Conservation (phyloP, 1,140 invertebrate genomes). For the Euwallacea fornicatus region DNA sequence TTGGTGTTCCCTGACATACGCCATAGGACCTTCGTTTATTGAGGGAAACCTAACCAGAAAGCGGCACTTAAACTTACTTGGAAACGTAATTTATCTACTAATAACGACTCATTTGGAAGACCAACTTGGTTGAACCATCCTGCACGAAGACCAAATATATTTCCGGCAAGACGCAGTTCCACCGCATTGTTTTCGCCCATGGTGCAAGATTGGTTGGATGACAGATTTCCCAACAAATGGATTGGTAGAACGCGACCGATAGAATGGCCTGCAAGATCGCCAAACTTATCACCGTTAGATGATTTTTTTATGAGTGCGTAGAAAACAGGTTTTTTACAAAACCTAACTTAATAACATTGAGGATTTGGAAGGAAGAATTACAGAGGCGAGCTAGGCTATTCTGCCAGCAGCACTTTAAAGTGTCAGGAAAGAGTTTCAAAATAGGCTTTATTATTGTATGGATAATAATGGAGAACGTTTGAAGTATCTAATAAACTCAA, state of each 20-base stretch:
- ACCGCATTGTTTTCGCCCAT: neutral
- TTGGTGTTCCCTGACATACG: neutral
- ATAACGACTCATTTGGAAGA: neutral
- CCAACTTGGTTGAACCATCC: neutral
- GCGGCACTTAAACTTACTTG: neutral
- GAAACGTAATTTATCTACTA: neutral
- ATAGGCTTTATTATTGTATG: neutral
- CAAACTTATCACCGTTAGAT: too few relatives aligned
- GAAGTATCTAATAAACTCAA: neutral
- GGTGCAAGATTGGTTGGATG: neutral
- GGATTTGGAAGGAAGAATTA: too few relatives aligned
- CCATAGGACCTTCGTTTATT: neutral
- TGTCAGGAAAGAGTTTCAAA: neutral
- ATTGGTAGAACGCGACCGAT: too few relatives aligned
- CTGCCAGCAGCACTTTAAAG: too few relatives aligned
- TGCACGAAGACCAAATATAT: neutral
- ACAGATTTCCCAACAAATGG: neutral
- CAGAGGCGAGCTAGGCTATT: too few relatives aligned
- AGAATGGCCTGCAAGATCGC: too few relatives aligned
- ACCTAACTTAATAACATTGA: too few relatives aligned
- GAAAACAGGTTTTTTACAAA: too few relatives aligned
- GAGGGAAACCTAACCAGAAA: neutral
- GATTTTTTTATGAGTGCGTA: too few relatives aligned
- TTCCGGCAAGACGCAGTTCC: neutral
- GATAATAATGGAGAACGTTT: neutral